phyloP scores from a whole-genome alignment of 2,113 vertebrate species.

The Forbesichthys papilliferus region DNA sequence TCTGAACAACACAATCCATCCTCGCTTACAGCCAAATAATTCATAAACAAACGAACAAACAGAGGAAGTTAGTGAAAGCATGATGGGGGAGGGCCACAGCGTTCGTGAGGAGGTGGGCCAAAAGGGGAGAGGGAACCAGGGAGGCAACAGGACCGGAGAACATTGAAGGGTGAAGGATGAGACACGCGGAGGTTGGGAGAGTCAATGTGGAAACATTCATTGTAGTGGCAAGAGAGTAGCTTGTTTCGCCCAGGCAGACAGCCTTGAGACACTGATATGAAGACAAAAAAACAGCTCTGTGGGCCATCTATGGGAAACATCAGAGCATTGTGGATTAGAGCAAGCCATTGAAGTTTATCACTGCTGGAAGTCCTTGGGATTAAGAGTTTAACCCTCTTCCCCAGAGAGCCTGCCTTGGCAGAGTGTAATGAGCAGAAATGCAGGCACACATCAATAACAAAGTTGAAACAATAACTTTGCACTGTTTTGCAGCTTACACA shows the following conservation, averaged over 20 bases:
- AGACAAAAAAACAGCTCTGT: conserved; percentile 21
- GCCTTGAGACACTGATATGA: conserved; percentile 16
- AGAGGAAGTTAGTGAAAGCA: too few species aligned
- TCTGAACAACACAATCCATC: too few species aligned
- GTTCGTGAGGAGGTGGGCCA: neutral
- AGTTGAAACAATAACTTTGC: neutral
- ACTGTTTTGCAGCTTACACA: neutral
- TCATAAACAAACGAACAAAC: too few species aligned
- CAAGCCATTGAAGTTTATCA: conserved; percentile 26
- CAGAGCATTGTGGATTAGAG: conserved; percentile 55
- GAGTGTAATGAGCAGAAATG: conserved; percentile 38
- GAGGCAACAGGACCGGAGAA: neutral
- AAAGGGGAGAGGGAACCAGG: neutral
- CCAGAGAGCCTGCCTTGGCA: neutral
- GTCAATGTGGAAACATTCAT: neutral
- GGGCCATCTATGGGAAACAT: conserved; percentile 37
- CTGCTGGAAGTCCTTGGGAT: conserved; percentile 38
- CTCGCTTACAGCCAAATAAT: too few species aligned
- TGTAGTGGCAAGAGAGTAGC: conserved; percentile 32
- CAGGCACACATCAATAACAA: conserved; percentile 29
- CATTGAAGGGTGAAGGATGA: conserved; percentile 32
- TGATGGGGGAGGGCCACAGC: too few species aligned
- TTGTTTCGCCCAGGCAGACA: conserved; percentile 26
- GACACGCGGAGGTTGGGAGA: neutral
- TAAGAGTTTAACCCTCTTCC: conserved; percentile 39